phyloP scores from a whole-genome alignment of 1,140 invertebrate species.

The Propsilocerus akamusi region DNA sequence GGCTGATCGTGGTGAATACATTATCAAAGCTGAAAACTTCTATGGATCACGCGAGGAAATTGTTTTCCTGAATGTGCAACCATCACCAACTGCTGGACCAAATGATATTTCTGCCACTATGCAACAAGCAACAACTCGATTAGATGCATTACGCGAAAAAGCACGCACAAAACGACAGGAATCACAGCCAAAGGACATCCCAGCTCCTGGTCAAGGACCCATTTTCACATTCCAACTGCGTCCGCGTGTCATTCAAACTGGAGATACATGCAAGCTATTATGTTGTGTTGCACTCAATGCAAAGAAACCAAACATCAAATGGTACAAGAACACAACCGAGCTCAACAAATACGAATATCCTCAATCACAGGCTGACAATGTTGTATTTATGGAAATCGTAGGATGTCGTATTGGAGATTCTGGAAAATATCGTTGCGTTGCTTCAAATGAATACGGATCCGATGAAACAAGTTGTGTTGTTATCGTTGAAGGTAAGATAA shows the following conservation, averaged over 20 bases:
- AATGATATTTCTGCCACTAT: slow-evolving; percentile 50
- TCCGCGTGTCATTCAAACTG: slow-evolving; percentile 92
- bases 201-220: slow-evolving; percentile 78
- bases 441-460: slow-evolving; percentile 77
- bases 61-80: slow-evolving; percentile 94
- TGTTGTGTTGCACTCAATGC: slow-evolving; percentile 92
- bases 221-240: slow-evolving; percentile 93
- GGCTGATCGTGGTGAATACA: slow-evolving; percentile 92
- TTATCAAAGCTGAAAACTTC: slow-evolving; percentile 92
- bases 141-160: slow-evolving; percentile 1
- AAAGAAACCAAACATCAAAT: slow-evolving; percentile 59
- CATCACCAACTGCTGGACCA: slow-evolving; percentile 62
- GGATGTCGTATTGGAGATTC: slow-evolving; percentile 88
- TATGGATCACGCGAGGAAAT: slow-evolving; percentile 93
- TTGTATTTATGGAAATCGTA: slow-evolving; percentile 90
- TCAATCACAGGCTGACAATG: slow-evolving; percentile 78
- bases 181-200: slow-evolving; percentile 50
- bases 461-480: slow-evolving; percentile 92
- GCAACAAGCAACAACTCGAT: slow-evolving; percentile 33
- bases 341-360: slow-evolving; percentile 78
- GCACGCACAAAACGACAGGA: slow-evolving; percentile 34
- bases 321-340: slow-evolving; percentile 89
- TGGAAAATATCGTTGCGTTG: slow-evolving; percentile 87
- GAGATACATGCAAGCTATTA: slow-evolving; percentile 88
- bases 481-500: slow-evolving; percentile 80